Conservation (phyloP, 2,113 vertebrate genomes). For the Clinocottus analis region DNA sequence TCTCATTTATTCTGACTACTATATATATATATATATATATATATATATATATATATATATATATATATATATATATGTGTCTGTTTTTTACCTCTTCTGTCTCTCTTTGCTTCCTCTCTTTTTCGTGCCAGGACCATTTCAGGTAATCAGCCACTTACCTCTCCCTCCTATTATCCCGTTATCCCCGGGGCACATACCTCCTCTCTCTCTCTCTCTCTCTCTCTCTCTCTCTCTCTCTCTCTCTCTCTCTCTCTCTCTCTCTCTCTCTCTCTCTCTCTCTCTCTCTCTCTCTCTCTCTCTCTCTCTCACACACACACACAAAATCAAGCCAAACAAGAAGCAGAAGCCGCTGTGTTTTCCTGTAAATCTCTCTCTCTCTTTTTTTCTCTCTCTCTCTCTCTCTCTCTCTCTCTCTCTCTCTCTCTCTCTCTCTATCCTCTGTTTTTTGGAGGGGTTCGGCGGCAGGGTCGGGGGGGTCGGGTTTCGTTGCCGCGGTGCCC, state of each 20-base stretch:
- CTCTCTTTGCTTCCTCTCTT: not conserved
- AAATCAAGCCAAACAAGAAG: constrained; percentile 12
- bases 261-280: not conserved
- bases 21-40: not conserved
- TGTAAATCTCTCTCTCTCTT: constrained; percentile 58
- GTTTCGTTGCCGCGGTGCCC: constrained; percentile 76
- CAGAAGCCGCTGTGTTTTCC: constrained; percentile 49
- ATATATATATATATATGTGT: not conserved
- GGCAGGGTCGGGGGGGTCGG: constrained; percentile 64
- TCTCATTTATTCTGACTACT: not conserved
- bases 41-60: not conserved
- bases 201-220: not conserved
- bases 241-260: not conserved
- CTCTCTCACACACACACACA: constrained; percentile 16
- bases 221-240: not conserved
- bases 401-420: constrained; percentile 53
- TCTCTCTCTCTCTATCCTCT: constrained; percentile 36
- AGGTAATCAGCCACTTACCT: constrained; percentile 78
- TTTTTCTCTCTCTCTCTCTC: constrained; percentile 59
- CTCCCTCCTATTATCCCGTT: constrained; percentile 65
- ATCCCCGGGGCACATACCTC: constrained; percentile 65
- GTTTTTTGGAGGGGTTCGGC: constrained; percentile 26
- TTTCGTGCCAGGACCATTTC: constrained; percentile 69
- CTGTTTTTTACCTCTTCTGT: not conserved
- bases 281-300: not conserved